A percentile compares a stretch with the other conserved stretches of the same genome.
Evolutionary conservation across 2,113 vertebrate species (phyloP).

Genomic region (Platysternon megacephalum): DNA sequence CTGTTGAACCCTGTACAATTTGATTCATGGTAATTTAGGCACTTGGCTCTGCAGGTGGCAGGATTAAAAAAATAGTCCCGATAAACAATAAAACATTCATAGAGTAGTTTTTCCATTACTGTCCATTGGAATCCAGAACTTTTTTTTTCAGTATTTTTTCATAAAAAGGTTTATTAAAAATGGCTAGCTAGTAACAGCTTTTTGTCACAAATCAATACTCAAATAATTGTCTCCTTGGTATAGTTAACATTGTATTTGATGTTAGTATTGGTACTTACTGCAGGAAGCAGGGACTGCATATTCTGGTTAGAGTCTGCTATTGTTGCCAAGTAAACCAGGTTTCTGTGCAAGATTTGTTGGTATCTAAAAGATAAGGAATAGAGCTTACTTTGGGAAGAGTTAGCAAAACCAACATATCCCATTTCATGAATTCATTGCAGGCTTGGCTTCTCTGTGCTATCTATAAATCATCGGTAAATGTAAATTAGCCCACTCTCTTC

Average conservation of each 20-base stretch:
- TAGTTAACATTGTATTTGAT: background rate
- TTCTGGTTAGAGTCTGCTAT: slow-evolving; percentile 99
- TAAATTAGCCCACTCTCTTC: background rate
- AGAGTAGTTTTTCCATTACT: background rate
- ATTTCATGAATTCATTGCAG: background rate
- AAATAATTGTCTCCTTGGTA: slow-evolving; percentile 1
- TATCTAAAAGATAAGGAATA: slow-evolving; percentile 83
- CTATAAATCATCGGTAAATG: background rate
- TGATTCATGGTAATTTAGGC: background rate
- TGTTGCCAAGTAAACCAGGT: slow-evolving; percentile 96
- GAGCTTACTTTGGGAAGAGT: slow-evolving; percentile 34
- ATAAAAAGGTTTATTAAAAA: background rate
- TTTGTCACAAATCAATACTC: background rate
- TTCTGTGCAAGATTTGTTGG: slow-evolving; percentile 98
- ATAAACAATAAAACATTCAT: background rate
- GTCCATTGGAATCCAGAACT: background rate
- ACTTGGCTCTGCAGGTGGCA: background rate
- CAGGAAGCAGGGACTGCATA: slow-evolving; percentile 96
- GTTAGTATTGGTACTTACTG: slow-evolving; percentile 82
- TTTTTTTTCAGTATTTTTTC: background rate
- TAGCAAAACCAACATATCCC: slow-evolving; percentile 5
- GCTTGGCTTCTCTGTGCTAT: fast-evolving
- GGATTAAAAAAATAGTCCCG: background rate
- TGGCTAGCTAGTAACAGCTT: background rate
- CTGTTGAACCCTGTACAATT: background rate